Evolutionary conservation across 2,113 vertebrate genomes (phyloP).

Genomic region (Percina caprodes): DNA sequence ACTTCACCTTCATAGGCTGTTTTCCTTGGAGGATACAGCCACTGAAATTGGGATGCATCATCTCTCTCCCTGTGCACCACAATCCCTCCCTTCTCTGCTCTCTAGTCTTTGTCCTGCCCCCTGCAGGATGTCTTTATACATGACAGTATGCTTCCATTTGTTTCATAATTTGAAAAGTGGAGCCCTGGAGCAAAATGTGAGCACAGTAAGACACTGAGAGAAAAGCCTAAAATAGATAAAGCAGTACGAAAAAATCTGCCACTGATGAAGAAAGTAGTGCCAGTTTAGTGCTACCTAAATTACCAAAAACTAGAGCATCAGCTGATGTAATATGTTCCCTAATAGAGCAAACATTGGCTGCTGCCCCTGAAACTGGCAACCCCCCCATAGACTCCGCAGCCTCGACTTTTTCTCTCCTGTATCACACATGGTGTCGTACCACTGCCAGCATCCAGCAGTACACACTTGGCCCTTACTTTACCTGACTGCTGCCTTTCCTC

Average conservation of each 20-base stretch:
- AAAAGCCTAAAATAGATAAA: not conserved
- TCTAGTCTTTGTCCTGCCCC: constrained; percentile 42
- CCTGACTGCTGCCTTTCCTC: constrained; percentile 24
- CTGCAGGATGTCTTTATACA: constrained; percentile 49
- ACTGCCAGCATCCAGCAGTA: not conserved
- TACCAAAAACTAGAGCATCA: not conserved
- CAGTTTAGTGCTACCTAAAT: not conserved
- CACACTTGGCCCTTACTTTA: constrained; percentile 13
- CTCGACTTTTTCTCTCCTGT: not conserved
- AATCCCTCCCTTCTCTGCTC: not conserved
- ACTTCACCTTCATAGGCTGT: not conserved
- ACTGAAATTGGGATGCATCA: constrained; percentile 11
- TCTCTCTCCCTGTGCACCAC: constrained; percentile 7
- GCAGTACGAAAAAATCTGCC: not conserved
- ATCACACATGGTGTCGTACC: not conserved
- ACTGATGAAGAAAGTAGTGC: not conserved
- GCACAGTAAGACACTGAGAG: not conserved
- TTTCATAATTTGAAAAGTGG: constrained; percentile 23
- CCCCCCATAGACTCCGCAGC: not conserved
- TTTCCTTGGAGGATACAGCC: not conserved
- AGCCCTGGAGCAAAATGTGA: constrained; percentile 18
- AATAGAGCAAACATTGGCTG: not conserved
- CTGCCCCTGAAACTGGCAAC: not conserved
- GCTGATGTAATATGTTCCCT: not conserved
- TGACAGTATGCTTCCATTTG: constrained; percentile 6